Percentiles rank a stretch among this genome's conserved stretches.
Conservation (phyloP, 2,113 vertebrate genomes). For the Epinephelus cyanopodus region DNA sequence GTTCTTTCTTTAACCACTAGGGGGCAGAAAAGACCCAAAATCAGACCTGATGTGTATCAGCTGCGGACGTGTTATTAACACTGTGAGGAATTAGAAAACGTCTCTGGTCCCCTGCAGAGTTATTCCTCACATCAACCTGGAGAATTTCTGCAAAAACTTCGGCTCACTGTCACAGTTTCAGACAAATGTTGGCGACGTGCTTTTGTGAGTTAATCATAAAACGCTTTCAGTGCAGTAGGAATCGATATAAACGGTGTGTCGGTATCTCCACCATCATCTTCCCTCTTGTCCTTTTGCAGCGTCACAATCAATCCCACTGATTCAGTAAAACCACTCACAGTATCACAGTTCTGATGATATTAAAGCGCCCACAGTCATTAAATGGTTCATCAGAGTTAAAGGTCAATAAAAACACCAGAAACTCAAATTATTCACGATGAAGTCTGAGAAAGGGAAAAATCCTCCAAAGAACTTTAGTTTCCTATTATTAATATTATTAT, state of each 20-base stretch:
- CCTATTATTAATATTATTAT: background rate
- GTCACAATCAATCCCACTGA: background rate
- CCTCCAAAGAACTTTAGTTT: background rate
- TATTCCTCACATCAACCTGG: too few species aligned
- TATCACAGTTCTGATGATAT: background rate
- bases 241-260: background rate
- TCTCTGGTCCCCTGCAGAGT: too few species aligned
- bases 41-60: background rate
- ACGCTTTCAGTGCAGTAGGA: too few species aligned
- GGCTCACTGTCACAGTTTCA: too few species aligned
- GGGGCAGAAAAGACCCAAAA: slow-evolving; percentile 1
- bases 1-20: slow-evolving; percentile 30
- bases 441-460: background rate
- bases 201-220: background rate
- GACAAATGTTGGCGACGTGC: too few species aligned
- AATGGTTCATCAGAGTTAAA: background rate
- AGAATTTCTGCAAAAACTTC: too few species aligned
- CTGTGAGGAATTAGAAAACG: too few species aligned
- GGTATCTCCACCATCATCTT: background rate
- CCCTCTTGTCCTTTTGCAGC: too few species aligned
- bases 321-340: slow-evolving; percentile 7
- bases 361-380: background rate
- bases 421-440: background rate
- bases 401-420: background rate
- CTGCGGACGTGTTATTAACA: too few species aligned